phyloP scores from a whole-genome alignment of 2,113 vertebrate genomes.

The Phylloscopus whistleri region DNA sequence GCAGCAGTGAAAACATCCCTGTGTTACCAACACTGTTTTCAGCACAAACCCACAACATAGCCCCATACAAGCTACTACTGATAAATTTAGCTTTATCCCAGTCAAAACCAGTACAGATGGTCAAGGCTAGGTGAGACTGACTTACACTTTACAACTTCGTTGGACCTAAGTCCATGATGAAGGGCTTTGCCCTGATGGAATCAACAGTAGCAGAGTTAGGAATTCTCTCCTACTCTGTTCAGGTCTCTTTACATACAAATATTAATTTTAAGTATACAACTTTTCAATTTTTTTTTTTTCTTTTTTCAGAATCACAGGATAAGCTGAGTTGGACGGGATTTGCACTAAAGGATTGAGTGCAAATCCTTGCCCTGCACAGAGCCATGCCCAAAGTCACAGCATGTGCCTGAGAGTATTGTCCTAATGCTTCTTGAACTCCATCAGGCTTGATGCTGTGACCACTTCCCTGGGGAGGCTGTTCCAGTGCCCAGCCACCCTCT shows the following conservation, averaged over 20 bases:
- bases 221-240: background rate
- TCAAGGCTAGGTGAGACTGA: background rate
- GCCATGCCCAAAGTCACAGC: background rate
- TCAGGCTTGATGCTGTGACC: background rate
- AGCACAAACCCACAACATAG: background rate
- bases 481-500: background rate
- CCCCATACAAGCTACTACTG: background rate
- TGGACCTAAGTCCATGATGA: background rate
- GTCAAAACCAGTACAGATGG: background rate
- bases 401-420: background rate
- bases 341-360: background rate
- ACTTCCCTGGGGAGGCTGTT: background rate
- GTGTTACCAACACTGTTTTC: background rate
- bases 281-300: background rate
- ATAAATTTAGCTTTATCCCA: background rate
- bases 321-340: background rate
- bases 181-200: background rate
- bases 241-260: background rate
- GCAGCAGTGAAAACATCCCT: background rate
- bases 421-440: background rate
- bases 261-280: background rate
- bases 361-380: background rate
- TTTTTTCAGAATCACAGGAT: background rate
- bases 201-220: background rate
- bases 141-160: background rate